Evolutionary conservation across 2,797 vertebrate species (phyloP), one percentile per base, ranked within the genome.

Genomic region (Cichlasoma orientale): DNA sequence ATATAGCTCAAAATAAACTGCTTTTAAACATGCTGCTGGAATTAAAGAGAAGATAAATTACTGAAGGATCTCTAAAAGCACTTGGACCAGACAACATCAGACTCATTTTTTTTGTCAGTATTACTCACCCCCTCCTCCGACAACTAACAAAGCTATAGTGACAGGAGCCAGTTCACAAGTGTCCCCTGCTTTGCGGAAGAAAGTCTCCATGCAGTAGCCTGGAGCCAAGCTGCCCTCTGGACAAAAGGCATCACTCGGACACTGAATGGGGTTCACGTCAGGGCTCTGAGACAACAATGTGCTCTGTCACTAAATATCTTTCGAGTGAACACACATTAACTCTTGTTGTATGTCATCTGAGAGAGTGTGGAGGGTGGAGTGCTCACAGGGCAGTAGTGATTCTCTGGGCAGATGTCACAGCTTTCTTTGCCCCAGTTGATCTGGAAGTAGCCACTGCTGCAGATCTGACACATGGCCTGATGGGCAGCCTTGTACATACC

Each of bases 311-410:
- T 8, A 38, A 72, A 85, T 16, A 59, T 55, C 7, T 50, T 19
- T 73, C 2, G 19, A n/a, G 18, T 2, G 23, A 9, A 47, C 5
- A 57, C 25, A 25, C 21, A 14, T 54, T 73, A 1, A 25, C 66
- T 54, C 58, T 50, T 50, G 2, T 19, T 68, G 44, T 31, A 68
- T 68, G 29, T 7, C 21, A 16, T 38, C 11, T 19, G 12, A 4
- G 18, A 23, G 29, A 21, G 23, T 14, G 23, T 18, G 58, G 7
- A 31, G 18, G 36, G 56, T 5, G 27, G 18, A 3, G 41, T 5
- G 92, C 97, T 96, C 92, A 98, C 97, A 3, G 97, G 97, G 74
- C 97, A 98, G 94, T 97, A 98, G 92, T 98, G 94, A 53, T 95
- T 94, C 82, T 96, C 95, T n/a, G 97, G 97, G 83, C 97, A 98